Percentiles rank a stretch among this genome's conserved stretches.
Evolutionary conservation across 2,113 vertebrate genomes (phyloP).

Genomic region (Tursiops truncatus): DNA sequence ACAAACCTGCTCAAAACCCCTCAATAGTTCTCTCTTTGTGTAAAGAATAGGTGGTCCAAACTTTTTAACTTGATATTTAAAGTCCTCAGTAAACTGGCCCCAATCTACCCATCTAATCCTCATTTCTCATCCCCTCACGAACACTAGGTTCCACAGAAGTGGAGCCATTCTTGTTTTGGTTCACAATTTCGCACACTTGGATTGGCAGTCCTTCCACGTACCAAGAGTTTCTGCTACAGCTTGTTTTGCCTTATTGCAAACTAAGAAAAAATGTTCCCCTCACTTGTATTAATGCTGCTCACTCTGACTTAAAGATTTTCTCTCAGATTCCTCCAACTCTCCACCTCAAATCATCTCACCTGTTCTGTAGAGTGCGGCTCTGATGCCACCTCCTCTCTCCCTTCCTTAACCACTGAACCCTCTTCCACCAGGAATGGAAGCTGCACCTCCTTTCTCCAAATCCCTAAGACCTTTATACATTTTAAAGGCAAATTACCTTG

Average conservation of each 20-base stretch:
- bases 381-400: accelerated
- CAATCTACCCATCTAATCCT: accelerated
- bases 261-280: too few species aligned
- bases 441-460: too few species aligned
- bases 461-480: accelerated
- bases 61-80: too few species aligned
- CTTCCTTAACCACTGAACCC: accelerated
- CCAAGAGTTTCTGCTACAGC: not conserved
- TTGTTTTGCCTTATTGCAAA: not conserved
- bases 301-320: accelerated
- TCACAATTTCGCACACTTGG: accelerated
- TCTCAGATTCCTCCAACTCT: accelerated
- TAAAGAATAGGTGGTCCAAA: not conserved
- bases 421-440: not conserved
- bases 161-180: accelerated
- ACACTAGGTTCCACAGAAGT: accelerated
- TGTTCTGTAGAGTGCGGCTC: accelerated
- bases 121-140: accelerated
- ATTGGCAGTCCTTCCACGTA: accelerated
- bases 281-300: accelerated
- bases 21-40: accelerated
- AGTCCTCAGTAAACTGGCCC: not conserved
- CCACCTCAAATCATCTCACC: too few species aligned
- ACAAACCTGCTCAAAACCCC: not conserved
- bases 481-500: not conserved